Evolutionary conservation across 2,888 invertebrate species (phyloP), one percentile per base, ranked within the genome.

Genomic region (Leptinotarsa haldemani): DNA sequence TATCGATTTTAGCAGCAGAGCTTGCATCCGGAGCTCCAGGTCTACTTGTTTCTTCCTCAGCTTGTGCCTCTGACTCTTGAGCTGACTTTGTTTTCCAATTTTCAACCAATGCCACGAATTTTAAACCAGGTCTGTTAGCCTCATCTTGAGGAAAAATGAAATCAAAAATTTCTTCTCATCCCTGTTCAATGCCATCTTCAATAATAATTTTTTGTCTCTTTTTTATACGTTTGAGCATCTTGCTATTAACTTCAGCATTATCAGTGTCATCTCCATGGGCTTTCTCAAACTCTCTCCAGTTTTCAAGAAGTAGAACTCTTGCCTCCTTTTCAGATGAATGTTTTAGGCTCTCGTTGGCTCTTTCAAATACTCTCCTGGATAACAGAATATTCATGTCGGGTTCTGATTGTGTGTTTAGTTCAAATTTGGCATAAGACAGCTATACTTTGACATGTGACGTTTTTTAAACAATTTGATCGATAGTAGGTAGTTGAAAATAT

Each of bases 81-180:
- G 22, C 22, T 22, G 22, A 22, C 22, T 22, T 22, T 22, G 95
- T 94, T 81, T 96, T 96, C 99, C 99, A 99, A 85, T 94, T 93
- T 87, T 98, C 98, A 16, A 99, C 99, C 82, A 96, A 95, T 58
- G 97, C 97, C 80, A 99, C 90, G 52, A 99, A 90, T 89, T 98
- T 98, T 80, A 98, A 93, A 88, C 97, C 97, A 1, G 99, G 98
- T 85, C 94, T 92, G 48, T 95, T 94, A 86, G 95, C 94, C 88
- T 98, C 98, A 88, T 99, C 99, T 88, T 98, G 97, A 70, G 99
- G 99, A 89, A 99, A 99, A 84, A 99, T 96, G 85, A 98, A 99
- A 87, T 99, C 99, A 86, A 96, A 97, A 78, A 98, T 95, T 89
- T 99, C 99, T 88, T 99, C 98, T 98, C 99, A 99, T 4, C 98